A percentile compares a stretch with the other conserved stretches of the same genome.
Evolutionary conservation across 2,888 invertebrate species (phyloP).

Genomic region (Therioaphis trifolii): DNA sequence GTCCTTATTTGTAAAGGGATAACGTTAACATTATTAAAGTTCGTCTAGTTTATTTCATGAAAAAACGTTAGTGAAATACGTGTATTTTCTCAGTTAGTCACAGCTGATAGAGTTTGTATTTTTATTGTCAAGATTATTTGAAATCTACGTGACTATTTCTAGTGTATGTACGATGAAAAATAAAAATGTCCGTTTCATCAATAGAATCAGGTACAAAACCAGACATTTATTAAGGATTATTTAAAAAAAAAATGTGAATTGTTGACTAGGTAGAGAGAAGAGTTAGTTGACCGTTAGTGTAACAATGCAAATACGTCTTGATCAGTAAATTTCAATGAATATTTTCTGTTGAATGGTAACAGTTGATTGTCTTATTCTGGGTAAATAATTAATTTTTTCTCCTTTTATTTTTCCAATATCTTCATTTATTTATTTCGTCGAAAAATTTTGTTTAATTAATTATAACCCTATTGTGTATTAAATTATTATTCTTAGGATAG

Average conservation of each 20-base stretch:
- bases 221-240: background rate
- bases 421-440: background rate
- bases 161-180: background rate
- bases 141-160: constrained; percentile 12
- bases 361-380: background rate
- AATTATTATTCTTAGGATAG: background rate
- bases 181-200: background rate
- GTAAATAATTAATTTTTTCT: constrained; percentile 10
- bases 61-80: constrained; percentile 13
- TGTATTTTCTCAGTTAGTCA: constrained; percentile 29
- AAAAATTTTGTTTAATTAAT: background rate
- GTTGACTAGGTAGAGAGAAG: no score
- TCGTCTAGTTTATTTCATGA: background rate
- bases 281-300: no score
- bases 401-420: background rate
- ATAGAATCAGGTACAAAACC: background rate
- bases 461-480: background rate
- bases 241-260: background rate
- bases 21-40: constrained; percentile 46
- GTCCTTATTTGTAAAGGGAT: constrained; percentile 32
- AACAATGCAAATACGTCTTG: no score
- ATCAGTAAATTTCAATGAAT: background rate
- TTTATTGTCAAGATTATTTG: constrained; percentile 5
- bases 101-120: background rate
- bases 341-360: constrained; percentile 11